Evolutionary conservation across 1,140 invertebrate species (phyloP), one percentile per base, ranked within the genome.

Genomic region (Dolichoris vasculosae): DNA sequence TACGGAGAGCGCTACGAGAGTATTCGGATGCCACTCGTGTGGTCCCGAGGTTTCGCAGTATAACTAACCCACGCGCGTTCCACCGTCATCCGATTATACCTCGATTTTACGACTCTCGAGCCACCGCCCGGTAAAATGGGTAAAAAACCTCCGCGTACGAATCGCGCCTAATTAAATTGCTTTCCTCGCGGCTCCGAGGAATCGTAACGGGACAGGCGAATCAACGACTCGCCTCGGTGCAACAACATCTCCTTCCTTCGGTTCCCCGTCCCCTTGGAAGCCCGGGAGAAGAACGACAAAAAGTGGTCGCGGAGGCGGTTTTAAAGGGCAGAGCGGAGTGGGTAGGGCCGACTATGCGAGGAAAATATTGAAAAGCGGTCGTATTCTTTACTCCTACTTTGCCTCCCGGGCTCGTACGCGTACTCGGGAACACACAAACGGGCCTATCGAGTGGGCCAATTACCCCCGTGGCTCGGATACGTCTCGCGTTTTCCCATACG

Each of bases 401-500:
- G n/a, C n/a, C n/a, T n/a, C n/a, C n/a, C 67, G 76, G 83, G 73
- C 20, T 55, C 11, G 48, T 48, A 30, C 86, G 75, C 78, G 83
- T 32, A 75, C 64, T n/a, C 80, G 86, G 84, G 88, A 77, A 87
- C 87, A 80, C 38, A 90, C 87, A 86, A 89, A 86, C 84, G 88
- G 87, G 73, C 80, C 90, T 91, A 93, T 93, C 92, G 91, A 93
- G 91, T 91, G 92, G 89, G 89, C 92, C 92, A 93, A 93, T 93
- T 93, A 92, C 88, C 79, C 79, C 87, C 85, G 23, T 20, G 71
- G 40, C 43, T 80, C 13, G 0, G 13, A 26, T 87, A 83, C 73
- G 80, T 32, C 69, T 73, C n/a, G 38, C 8, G 23, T 84, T 69
- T 69, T 8, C 71, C 59, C 63, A 30, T 67, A 51, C 35, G 59